These are phyloP conservation scores for Martes flavigula DNA, from an alignment of 2,797 vertebrate genomes.

Conservation along the genomic window DNA sequence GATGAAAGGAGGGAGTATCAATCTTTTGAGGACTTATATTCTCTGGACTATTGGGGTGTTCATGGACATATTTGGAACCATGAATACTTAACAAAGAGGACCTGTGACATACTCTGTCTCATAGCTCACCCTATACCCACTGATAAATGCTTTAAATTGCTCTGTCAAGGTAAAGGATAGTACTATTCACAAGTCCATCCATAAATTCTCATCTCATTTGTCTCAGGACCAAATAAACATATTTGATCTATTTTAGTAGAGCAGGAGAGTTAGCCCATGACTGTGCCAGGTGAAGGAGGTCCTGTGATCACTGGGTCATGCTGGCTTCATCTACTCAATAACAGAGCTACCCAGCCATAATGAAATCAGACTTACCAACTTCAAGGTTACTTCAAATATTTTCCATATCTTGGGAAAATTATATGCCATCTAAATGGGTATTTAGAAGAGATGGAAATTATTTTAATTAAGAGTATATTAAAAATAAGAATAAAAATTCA, in stretches of 20 bases:
- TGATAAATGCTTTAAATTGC: neutral
- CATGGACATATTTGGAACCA: neutral
- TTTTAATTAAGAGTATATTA: constrained; percentile 76
- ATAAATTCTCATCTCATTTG: neutral
- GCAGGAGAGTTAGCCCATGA: neutral
- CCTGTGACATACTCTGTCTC: neutral
- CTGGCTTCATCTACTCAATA: neutral
- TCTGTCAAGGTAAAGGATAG: neutral
- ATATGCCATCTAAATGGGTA: neutral
- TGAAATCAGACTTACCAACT: neutral
- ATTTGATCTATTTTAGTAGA: neutral
- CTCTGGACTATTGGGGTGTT: neutral
- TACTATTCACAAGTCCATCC: neutral
- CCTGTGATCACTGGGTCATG: rapidly evolving
- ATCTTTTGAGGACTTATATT: neutral
- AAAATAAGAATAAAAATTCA: constrained; percentile 70
- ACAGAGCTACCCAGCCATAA: neutral
- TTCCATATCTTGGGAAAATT: neutral
- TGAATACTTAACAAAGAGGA: neutral
- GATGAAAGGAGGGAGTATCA: neutral
- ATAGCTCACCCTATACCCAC: neutral
- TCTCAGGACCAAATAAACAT: neutral
- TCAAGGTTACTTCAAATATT: neutral
- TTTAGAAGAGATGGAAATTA: constrained; percentile 21
- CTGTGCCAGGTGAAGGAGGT: neutral